Conservation (phyloP, 1,140 invertebrate species). For the Onthophagus taurus region DNA sequence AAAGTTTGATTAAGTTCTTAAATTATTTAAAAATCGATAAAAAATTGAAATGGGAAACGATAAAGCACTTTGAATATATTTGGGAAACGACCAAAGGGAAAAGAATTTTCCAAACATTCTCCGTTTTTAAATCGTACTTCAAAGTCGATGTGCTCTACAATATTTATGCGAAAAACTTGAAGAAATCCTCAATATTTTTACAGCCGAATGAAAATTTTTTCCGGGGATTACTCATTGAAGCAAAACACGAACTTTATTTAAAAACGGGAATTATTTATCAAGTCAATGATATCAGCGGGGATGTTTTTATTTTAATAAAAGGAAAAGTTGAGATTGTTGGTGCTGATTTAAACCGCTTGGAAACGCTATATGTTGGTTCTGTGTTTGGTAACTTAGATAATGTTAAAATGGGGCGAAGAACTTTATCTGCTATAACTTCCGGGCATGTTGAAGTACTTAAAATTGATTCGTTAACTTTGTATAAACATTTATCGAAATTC, state of each 20-base stretch:
- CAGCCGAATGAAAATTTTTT: conserved; percentile 13
- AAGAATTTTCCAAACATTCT: conserved; percentile 11
- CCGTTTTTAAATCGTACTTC: conserved; percentile 15
- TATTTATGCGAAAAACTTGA: conserved; percentile 16
- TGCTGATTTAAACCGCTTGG: conserved; percentile 15
- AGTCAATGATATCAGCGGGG: conserved; percentile 16
- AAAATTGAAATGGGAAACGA: conserved; percentile 16
- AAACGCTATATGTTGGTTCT: conserved; percentile 14
- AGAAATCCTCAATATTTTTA: conserved; percentile 12
- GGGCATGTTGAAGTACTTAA: conserved; percentile 18
- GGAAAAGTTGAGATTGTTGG: conserved; percentile 21
- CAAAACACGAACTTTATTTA: conserved; percentile 17
- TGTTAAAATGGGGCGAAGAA: conserved; percentile 11
- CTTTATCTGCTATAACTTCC: conserved; percentile 18
- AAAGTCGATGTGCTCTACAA: conserved; percentile 17
- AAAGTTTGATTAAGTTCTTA: conserved; percentile 18
- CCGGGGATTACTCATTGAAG: conserved; percentile 12
- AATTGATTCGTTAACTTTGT: conserved; percentile 12
- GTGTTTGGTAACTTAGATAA: conserved; percentile 22
- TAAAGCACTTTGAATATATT: conserved; percentile 24
- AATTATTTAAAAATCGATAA: conserved; percentile 15
- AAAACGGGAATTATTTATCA: conserved; percentile 16
- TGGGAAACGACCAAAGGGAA: conserved; percentile 21
- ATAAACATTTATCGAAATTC: conserved; percentile 11
- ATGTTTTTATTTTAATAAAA: conserved; percentile 16